These are phyloP conservation scores for Congeria kusceri DNA, from an alignment of 2,888 invertebrate species.

Conservation along the genomic window DNA sequence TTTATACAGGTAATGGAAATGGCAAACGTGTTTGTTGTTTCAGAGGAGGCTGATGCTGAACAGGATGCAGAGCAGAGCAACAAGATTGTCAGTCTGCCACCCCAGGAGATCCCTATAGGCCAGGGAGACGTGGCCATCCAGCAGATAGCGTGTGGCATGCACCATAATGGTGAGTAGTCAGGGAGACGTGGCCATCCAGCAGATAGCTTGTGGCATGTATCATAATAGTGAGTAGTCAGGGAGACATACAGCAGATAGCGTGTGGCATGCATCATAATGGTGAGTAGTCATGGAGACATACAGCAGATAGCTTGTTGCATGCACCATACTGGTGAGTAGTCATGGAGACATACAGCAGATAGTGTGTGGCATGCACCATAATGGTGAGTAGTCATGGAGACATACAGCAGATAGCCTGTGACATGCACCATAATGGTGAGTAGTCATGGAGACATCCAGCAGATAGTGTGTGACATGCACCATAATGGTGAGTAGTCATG, in stretches of 20 bases:
- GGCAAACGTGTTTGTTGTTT: conserved; percentile 13
- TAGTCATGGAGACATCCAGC: conserved; percentile 83
- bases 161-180: conserved; percentile 90
- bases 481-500: conserved; percentile 91
- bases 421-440: conserved; percentile 70
- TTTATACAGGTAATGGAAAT: not conserved
- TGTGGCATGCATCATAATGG: conserved; percentile 96
- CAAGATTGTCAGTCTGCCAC: conserved; percentile 90
- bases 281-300: too few species aligned
- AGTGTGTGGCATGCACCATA: conserved; percentile 96
- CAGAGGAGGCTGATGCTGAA: conserved; percentile 84
- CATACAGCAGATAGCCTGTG: too few species aligned
- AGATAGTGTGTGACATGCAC: conserved; percentile 95
- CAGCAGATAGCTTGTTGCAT: too few species aligned
- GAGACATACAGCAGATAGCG: conserved; percentile 89
- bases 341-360: conserved; percentile 88
- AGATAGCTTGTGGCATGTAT: too few species aligned
- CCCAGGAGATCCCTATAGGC: conserved; percentile 87
- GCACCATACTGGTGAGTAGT: conserved; percentile 70
- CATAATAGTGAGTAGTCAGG: conserved; percentile 69
- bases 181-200: conserved; percentile 55
- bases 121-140: conserved; percentile 72
- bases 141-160: conserved; percentile 95
- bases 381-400: too few species aligned
- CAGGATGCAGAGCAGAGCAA: conserved; percentile 89